Evolutionary conservation across 2,888 invertebrate genomes (phyloP).

Genomic region (Cylindroiulus punctatus): DNA sequence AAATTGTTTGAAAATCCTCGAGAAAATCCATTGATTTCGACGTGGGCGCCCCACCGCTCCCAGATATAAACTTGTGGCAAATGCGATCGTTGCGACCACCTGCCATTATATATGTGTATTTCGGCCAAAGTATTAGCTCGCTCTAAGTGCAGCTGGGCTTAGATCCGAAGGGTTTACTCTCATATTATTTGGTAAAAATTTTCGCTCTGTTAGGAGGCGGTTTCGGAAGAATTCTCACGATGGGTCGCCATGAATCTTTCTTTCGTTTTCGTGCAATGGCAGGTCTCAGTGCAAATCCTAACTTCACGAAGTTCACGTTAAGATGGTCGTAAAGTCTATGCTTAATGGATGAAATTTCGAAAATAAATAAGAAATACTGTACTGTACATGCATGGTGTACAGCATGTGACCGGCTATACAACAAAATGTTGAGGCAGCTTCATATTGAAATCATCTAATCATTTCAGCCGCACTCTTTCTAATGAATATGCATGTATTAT

Average conservation of each 20-base stretch:
- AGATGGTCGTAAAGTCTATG: neutral
- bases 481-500: too few relatives aligned
- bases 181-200: neutral
- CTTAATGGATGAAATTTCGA: too few relatives aligned
- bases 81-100: neutral
- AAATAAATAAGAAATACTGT: too few relatives aligned
- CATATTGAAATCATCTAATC: too few relatives aligned
- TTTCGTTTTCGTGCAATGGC: neutral
- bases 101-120: constrained; percentile 18
- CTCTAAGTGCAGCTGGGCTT: constrained; percentile 18
- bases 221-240: neutral
- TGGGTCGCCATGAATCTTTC: neutral
- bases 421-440: too few relatives aligned
- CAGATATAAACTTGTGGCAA: neutral
- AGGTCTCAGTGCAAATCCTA: neutral
- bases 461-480: too few relatives aligned
- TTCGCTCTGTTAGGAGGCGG: neutral
- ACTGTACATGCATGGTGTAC: too few relatives aligned
- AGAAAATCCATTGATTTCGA: neutral
- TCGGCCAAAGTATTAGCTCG: constrained; percentile 7
- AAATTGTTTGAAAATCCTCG: constrained; percentile 10
- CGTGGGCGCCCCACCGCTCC: neutral
- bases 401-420: too few relatives aligned
- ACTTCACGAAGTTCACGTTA: neutral
- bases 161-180: neutral